A percentile compares a stretch with the other conserved stretches of the same genome.
Evolutionary conservation across 1,140 invertebrate genomes (phyloP).

Genomic region (Tribolium madens): DNA sequence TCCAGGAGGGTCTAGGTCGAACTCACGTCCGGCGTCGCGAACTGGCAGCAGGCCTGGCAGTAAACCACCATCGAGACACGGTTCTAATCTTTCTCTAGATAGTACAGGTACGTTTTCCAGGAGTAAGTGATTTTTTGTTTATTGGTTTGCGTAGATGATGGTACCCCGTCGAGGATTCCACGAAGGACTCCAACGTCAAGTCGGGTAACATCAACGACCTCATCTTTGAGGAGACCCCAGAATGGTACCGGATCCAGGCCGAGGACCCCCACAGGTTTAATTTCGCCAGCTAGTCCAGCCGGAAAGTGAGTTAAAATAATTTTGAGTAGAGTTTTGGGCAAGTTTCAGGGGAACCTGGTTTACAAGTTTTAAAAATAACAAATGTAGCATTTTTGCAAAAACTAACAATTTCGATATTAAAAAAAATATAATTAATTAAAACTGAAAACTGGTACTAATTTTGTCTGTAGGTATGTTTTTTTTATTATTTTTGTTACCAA

Average conservation of each 20-base stretch:
- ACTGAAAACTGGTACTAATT: too few relatives aligned
- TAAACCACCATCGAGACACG: conserved; percentile 92
- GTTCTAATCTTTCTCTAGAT: conserved; percentile 91
- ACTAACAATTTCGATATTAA: too few relatives aligned
- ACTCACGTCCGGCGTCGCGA: conserved; percentile 80
- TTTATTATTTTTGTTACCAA: too few relatives aligned
- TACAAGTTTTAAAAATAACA: too few relatives aligned
- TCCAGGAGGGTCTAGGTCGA: conserved; percentile 78
- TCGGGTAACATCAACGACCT: conserved; percentile 70
- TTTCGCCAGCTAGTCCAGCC: conserved; percentile 75
- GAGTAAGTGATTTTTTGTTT: neutral
- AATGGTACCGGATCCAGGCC: conserved; percentile 72
- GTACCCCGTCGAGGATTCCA: conserved; percentile 80
- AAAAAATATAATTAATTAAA: too few relatives aligned
- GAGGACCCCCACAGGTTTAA: conserved; percentile 79
- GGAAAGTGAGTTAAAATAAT: conserved; percentile 70
- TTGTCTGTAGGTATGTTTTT: too few relatives aligned
- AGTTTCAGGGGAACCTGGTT: too few relatives aligned
- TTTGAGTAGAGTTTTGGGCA: too few relatives aligned
- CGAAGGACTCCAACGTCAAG: conserved; percentile 71
- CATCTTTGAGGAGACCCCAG: conserved; percentile 65
- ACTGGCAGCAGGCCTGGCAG: conserved; percentile 85
- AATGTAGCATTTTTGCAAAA: too few relatives aligned
- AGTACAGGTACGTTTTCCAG: conserved; percentile 77
- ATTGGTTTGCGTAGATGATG: conserved; percentile 70